phyloP scores from a whole-genome alignment of 2,113 vertebrate species.

The Zootoca vivipara region DNA sequence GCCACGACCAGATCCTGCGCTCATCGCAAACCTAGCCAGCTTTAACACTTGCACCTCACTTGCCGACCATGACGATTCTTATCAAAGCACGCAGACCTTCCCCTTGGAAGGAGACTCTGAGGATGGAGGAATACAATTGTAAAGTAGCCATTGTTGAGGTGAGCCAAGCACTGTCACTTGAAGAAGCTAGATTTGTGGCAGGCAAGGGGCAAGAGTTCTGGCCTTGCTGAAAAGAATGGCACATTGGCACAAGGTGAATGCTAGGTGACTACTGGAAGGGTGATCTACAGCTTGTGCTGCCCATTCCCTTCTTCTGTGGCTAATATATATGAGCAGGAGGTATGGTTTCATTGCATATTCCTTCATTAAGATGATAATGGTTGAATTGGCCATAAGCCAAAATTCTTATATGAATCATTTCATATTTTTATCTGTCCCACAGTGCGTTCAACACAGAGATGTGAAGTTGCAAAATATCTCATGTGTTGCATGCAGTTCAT shows the following conservation, averaged over 20 bases:
- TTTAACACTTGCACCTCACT: neutral
- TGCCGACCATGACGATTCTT: neutral
- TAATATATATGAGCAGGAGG: neutral
- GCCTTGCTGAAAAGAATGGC: neutral
- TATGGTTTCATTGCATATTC: neutral
- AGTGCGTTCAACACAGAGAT: conserved; percentile 6
- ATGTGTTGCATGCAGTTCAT: neutral
- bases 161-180: neutral
- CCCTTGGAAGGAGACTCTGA: neutral
- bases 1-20: neutral
- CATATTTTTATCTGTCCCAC: conserved; percentile 5
- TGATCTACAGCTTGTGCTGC: neutral
- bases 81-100: neutral
- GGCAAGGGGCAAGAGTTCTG: neutral
- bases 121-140: neutral
- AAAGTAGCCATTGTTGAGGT: neutral
- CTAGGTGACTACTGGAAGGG: conserved; percentile 22
- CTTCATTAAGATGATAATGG: neutral
- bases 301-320: neutral
- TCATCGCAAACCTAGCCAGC: neutral
- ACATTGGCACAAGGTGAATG: conserved; percentile 15
- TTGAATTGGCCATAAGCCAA: neutral
- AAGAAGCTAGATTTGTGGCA: neutral
- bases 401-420: conserved; percentile 21
- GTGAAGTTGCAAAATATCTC: neutral